Base-by-base conservation (phyloP, 2,888 invertebrate genomes). In the Netelia fuscicornis region DNA sequence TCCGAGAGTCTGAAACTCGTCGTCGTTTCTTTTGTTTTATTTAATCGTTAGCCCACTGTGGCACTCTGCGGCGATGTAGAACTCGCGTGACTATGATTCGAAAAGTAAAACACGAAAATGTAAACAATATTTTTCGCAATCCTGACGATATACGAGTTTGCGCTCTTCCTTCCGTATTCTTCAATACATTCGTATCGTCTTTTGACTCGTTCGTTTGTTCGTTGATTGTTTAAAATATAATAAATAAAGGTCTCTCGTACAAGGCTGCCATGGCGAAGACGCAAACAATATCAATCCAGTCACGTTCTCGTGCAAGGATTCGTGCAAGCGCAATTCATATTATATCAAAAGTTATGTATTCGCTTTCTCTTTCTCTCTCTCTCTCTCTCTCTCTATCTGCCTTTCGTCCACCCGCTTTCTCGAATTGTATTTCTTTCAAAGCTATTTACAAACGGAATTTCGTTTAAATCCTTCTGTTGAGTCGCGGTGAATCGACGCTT, bases 401-500 rank as follows among this genome's bases (percentile, higher is more conserved):
- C 81, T 86, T 84, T 72, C 75, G 81, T 67, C 84, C 84, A 76
- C 77, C 70, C 77, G 67, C 70, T 60, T 13, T 62, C 44, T 25
- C 72, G 54, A 62, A 71, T 84, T 13, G 83, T 85, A 67, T 84
- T 86, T 81, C 83, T 72, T 79, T 79, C 82, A 87, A 77, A 60
- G 65, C 72, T 87, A 86, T 87, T 85, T 87, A 87, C 86, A 87
- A 87, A 85, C 72, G 79, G 76, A 85, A 79, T 72, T 78, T 86
- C 74, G 56, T 64, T n/a, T 25, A 3, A n/a, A 52, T 48, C 37
- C 11, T 42, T 74, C 11, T 76, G 17, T 52, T n/a, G 54, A 13
- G 11, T 23, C 48, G 54, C 70, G 11, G 48, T 30, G 17, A 72
- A 23, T 54, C 20, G 64, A 70, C n/a, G 60, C 20, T 44, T 54